phyloP scores from a whole-genome alignment of 2,113 vertebrate genomes.

The Rhadina sibilatrix region DNA sequence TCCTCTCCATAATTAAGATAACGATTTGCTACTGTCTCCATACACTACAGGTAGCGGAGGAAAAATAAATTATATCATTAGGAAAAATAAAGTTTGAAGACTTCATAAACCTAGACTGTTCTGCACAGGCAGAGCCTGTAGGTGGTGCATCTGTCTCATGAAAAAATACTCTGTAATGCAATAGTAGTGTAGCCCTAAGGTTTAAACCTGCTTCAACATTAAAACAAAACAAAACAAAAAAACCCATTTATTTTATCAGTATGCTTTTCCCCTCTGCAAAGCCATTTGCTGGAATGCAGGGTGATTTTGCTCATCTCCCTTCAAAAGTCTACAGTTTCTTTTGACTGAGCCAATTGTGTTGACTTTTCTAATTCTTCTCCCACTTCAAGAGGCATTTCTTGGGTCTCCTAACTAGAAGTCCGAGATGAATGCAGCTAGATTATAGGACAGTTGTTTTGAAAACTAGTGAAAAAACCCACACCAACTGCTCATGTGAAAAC shows the following conservation, averaged over 20 bases:
- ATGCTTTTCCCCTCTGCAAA: background rate
- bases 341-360: background rate
- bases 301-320: background rate
- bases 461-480: background rate
- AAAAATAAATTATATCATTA: background rate
- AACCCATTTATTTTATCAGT: background rate
- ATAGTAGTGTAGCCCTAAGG: background rate
- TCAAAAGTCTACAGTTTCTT: background rate
- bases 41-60: slow-evolving; percentile 59
- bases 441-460: background rate
- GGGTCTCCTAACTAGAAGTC: background rate
- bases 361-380: background rate
- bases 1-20: slow-evolving; percentile 77
- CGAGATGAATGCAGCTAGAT: background rate
- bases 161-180: background rate
- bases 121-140: background rate
- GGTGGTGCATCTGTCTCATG: slow-evolving; percentile 30
- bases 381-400: background rate
- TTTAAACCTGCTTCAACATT: background rate
- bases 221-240: too few species aligned
- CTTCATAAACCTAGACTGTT: background rate
- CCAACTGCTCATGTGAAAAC: background rate
- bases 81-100: background rate
- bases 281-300: background rate
- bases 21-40: slow-evolving; percentile 76